Conservation (phyloP, 2,113 vertebrate genomes). For the Tricholaema leucomelas region DNA sequence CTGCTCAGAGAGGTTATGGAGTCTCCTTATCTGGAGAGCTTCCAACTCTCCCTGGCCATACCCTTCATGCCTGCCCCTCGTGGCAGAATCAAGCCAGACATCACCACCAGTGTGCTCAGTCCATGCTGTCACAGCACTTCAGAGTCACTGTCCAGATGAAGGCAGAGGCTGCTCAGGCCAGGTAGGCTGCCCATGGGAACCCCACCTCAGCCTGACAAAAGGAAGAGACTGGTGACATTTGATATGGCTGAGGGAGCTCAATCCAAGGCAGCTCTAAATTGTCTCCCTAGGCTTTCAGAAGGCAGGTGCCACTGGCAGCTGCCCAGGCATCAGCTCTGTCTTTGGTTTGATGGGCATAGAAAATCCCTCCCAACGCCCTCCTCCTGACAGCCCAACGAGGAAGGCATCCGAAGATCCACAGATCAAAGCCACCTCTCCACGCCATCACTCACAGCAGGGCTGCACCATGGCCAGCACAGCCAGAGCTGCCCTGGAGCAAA, state of each 20-base stretch:
- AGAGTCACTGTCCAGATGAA: background rate
- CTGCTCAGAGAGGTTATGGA: too few relatives aligned
- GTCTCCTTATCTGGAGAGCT: too few relatives aligned
- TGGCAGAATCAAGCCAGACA: background rate
- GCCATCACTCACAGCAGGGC: conserved; percentile 8
- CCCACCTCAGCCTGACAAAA: conserved; percentile 57
- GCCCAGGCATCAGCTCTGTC: conserved; percentile 17
- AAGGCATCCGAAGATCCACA: background rate
- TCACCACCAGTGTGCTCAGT: background rate
- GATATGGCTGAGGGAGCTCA: conserved; percentile 71
- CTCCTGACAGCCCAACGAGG: background rate
- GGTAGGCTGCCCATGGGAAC: conserved; percentile 26
- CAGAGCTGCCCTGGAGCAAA: background rate
- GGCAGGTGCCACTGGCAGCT: conserved; percentile 13
- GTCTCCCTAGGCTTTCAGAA: conserved; percentile 66
- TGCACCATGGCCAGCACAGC: background rate
- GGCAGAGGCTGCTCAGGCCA: background rate
- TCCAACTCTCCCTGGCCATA: background rate
- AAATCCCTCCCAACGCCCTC: conserved; percentile 53
- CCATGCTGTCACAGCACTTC: background rate
- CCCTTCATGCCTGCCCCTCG: accelerated
- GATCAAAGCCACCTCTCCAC: background rate
- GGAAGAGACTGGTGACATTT: conserved; percentile 50
- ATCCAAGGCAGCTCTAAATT: conserved; percentile 74
- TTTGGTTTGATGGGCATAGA: conserved; percentile 58